Percentiles rank a stretch among this genome's conserved stretches.
Evolutionary conservation across 2,113 vertebrate genomes (phyloP).

Genomic region (Ceyx margarethae): DNA sequence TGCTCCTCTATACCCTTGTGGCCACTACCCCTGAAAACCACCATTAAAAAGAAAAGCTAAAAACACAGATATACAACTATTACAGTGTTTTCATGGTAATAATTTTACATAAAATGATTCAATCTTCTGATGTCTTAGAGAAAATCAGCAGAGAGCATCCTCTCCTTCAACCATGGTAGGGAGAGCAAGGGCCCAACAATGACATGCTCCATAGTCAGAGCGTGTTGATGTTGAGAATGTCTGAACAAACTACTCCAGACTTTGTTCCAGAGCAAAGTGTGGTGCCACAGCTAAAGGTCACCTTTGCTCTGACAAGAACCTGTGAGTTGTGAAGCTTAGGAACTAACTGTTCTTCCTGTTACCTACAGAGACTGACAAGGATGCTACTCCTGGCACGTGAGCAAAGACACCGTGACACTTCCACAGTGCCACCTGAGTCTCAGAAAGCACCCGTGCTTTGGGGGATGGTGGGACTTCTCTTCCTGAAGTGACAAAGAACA

Average conservation of each 20-base stretch:
- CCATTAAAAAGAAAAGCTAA: not conserved
- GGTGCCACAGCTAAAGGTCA: not conserved
- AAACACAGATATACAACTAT: not conserved
- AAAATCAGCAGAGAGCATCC: not conserved
- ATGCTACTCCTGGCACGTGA: not conserved
- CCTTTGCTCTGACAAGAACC: not conserved
- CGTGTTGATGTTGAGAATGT: fast-evolving
- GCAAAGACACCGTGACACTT: not conserved
- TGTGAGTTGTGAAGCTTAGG: not conserved
- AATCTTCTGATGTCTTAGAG: not conserved
- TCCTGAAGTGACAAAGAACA: not conserved
- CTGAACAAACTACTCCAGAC: not conserved
- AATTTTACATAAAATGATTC: not conserved
- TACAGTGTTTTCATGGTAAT: not conserved
- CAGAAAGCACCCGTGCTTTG: not conserved
- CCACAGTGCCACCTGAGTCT: not conserved
- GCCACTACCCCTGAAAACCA: not conserved
- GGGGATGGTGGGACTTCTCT: not conserved
- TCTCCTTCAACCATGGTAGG: not conserved
- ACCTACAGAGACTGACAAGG: not conserved
- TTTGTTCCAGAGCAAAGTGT: not conserved
- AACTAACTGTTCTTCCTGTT: not conserved
- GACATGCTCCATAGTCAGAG: fast-evolving
- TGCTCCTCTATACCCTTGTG: not conserved
- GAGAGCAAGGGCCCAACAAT: not conserved